These are phyloP conservation scores for Epinephelus awoara DNA, from an alignment of 2,797 vertebrate genomes.

Conservation along the genomic window DNA sequence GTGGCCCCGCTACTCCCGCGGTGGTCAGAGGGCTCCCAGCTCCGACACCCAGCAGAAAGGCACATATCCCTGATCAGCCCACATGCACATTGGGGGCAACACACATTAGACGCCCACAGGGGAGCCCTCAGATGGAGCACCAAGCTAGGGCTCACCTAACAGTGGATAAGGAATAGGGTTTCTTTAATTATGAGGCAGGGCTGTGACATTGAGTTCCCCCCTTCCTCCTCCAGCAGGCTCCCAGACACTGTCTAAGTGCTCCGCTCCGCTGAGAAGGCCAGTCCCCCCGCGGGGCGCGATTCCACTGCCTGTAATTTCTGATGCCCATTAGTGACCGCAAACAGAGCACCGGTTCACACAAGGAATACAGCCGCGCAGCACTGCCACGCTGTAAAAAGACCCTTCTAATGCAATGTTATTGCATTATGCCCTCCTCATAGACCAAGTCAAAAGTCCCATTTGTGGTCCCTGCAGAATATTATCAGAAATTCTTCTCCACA, in stretches of 20 bases:
- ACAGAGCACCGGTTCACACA: conserved; percentile 82
- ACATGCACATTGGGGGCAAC: conserved; percentile 78
- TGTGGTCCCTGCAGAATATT: conserved; percentile 80
- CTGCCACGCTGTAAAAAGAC: conserved; percentile 77
- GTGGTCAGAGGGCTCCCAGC: conserved; percentile 74
- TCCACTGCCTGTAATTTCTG: conserved; percentile 86
- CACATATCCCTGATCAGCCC: conserved; percentile 72
- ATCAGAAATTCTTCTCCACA: conserved; percentile 70
- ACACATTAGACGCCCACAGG: conserved; percentile 79
- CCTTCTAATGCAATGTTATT: conserved; percentile 84
- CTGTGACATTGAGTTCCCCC: conserved; percentile 82
- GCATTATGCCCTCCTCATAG: conserved; percentile 83
- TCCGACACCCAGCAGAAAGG: conserved; percentile 76
- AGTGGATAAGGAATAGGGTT: conserved; percentile 85
- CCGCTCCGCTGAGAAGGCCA: conserved; percentile 82
- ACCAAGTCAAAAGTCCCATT: conserved; percentile 82
- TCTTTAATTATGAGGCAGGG: conserved; percentile 85
- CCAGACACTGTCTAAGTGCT: conserved; percentile 86
- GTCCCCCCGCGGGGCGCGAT: conserved; percentile 82
- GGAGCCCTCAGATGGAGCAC: conserved; percentile 75
- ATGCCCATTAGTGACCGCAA: conserved; percentile 88
- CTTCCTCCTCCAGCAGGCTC: conserved; percentile 78
- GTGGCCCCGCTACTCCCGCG: conserved; percentile 58
- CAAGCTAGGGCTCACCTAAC: conserved; percentile 81
- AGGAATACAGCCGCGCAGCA: conserved; percentile 71